Evolutionary conservation across 2,113 vertebrate genomes (phyloP), one percentile per base, ranked within the genome.

Genomic region (Galemys pyrenaicus): DNA sequence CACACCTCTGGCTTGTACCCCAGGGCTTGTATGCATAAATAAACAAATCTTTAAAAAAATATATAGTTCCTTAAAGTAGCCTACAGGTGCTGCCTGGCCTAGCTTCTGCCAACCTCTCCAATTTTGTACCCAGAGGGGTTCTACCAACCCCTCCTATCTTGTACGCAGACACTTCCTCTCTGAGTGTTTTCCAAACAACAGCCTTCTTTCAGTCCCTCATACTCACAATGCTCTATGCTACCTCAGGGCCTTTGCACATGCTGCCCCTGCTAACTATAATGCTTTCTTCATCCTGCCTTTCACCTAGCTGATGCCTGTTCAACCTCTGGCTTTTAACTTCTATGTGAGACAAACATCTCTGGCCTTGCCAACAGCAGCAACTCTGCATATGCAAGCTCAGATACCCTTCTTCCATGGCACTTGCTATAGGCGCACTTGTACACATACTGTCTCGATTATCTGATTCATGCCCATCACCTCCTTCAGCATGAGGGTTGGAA

Each of bases 41-140:
- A n/a, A n/a, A n/a, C n/a, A n/a, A n/a, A n/a, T n/a, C n/a, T n/a
- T n/a, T n/a, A n/a, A n/a, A n/a, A n/a, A 78, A 89, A 94, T 74
- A 87, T 65, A 37, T 0, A 93, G 22, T 54, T 93, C 65, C 78
- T 91, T 91, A 64, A 91, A 93, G 37, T 87, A 70, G 70, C 24
- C 74, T 84, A n/a, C 35, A 37, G 39, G 20, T 65, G 46, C 41
- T 44, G 2, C n/a, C 13, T 89, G 65, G 32, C 71, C 79, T 84
- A 39, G 58, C 30, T 95, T 91, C 35, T 71, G 22, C 35, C 24
- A 41, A 68, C 9, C 13, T 91, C 79, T 80, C 58, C 78, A 89
- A 82, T n/a, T n/a, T n/a, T n/a, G n/a, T n/a, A n/a, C n/a, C n/a
- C n/a, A n/a, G n/a, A n/a, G n/a, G n/a, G n/a, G n/a, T n/a, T n/a